Base-by-base conservation (phyloP, 2,797 vertebrate species). In the Hydrolagus colliei region DNA sequence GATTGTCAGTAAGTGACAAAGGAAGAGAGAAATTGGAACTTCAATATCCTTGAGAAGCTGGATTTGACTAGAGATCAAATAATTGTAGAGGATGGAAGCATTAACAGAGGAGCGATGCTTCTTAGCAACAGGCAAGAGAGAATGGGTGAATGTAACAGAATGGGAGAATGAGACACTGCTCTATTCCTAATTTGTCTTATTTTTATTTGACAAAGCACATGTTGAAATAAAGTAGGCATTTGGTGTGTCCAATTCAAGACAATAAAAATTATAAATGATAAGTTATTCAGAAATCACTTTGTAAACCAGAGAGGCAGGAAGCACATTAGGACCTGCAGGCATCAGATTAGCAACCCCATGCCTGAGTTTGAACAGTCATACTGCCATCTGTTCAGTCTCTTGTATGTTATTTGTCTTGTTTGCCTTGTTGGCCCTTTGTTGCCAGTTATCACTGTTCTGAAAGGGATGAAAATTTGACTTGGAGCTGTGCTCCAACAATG, bases 371-470 rank as follows among this genome's bases (percentile, higher is more conserved):
- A 89, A 87, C 86, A 89, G 86, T 86, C 88, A 87, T 85, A 11
- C 76, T 87, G 20, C 89, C 90, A 91, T 91, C 90, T 92, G 89
- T 90, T 90, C 87, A 86, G 63, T 88, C 91, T 92, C 89, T 88
- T 89, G 10, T 88, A 27, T 86, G 86, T 89, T 88, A 87, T 16
- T 87, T 89, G 27, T 52, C 41, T 52, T 27, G 27, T 27, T 27
- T 27, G 27, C 27, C 1, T 27, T 27, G 27, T 87, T 91, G 32
- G 87, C 86, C 27, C 88, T 87, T 91, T 85, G 0, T 90, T 91
- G 84, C 86, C 89, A 87, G 89, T 91, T 91, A 90, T 87, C 88
- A 85, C 78, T 86, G 86, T 87, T 92, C 90, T 91, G 91, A 85
- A 79, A 89, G 88, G 89, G 86, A 86, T 88, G 11, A 5, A 12